Base-by-base conservation (phyloP, 2,888 invertebrate species). In the Azorinus chamasolen region DNA sequence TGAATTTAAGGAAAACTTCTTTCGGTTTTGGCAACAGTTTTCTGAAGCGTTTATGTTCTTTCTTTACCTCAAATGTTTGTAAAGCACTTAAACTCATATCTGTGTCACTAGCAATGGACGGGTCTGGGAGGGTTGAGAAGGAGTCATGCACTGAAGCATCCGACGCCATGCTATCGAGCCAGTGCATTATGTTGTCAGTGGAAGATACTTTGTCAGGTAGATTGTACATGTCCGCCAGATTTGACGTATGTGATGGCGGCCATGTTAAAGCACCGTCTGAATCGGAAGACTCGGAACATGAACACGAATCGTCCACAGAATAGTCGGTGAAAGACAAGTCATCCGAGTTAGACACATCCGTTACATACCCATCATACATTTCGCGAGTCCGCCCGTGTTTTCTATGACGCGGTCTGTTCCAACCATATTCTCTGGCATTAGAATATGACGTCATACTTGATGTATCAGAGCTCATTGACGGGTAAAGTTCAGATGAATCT, bases 161-260 rank as follows among this genome's bases (percentile, higher is more conserved):
- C 18, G 54, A 54, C 22, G 78, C 79, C 70, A 86, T 65, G 8
- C 63, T 72, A 48, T 82, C 78, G 50, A 86, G 54, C 86, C 86
- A 86, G 18, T 79, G 74, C 53, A 77, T 83, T 16, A 86, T 77
- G 63, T 82, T 86, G 25, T 86, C 84, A 22, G 76, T 77, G 14
- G 83, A 75, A 0, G 84, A 82, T 27, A 77, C 68, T 46, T 72
- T 79, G 48, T 86, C 83, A 2, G 86, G 79, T 27, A 86, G 78
- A 22, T 73, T 71, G 43, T 83, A 84, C 37, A 75, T 65, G 43
- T 83, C 83, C 10, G 83, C 63, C 45, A 84, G 55, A 32, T 75
- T 78, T n/a, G 78, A 66, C n/a, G 72, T 64, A 18, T 78, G 83
- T 16, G 83, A 79, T 16, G 83, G 86, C n/a, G 86, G 83, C 86